These are phyloP conservation scores for Gobionotothen gibberifrons DNA, from an alignment of 2,797 vertebrate species.

Conservation along the genomic window DNA sequence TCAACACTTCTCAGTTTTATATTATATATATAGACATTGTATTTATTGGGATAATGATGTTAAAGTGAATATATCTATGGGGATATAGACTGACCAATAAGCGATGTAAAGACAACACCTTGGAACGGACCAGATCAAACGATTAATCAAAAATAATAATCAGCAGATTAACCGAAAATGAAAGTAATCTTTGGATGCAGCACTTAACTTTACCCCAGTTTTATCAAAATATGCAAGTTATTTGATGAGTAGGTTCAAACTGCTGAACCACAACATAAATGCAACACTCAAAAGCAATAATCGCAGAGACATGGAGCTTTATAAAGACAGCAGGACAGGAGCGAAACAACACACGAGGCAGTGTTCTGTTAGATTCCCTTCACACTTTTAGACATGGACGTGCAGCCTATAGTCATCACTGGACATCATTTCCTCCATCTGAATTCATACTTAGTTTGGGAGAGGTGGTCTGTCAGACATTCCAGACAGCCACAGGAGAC, in stretches of 20 bases:
- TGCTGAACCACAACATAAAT: background rate
- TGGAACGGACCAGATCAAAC: no score
- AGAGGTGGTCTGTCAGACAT: constrained; percentile 46
- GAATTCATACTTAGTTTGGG: constrained; percentile 55
- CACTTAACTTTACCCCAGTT: background rate
- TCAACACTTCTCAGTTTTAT: no score
- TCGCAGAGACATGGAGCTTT: constrained; percentile 6
- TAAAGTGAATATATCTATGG: no score
- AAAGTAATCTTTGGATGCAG: no score
- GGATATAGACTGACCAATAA: no score
- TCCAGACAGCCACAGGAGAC: constrained; percentile 67
- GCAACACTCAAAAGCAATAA: background rate
- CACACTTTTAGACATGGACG: constrained; percentile 17
- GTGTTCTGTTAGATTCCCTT: constrained; percentile 15
- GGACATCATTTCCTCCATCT: constrained; percentile 44
- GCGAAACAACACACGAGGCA: background rate
- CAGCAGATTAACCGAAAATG: no score
- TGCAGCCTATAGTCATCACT: constrained; percentile 20
- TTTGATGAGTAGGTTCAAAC: background rate
- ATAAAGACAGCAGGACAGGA: constrained; percentile 5
- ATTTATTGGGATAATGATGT: no score
- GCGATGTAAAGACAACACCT: no score
- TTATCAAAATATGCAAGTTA: background rate
- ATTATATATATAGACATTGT: no score
- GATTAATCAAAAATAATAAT: no score